Percentiles rank a stretch among this genome's conserved stretches.
phyloP scores from a whole-genome alignment of 37 sponge, comb jelly and placozoan species.

The Dysidea cf. avara region DNA sequence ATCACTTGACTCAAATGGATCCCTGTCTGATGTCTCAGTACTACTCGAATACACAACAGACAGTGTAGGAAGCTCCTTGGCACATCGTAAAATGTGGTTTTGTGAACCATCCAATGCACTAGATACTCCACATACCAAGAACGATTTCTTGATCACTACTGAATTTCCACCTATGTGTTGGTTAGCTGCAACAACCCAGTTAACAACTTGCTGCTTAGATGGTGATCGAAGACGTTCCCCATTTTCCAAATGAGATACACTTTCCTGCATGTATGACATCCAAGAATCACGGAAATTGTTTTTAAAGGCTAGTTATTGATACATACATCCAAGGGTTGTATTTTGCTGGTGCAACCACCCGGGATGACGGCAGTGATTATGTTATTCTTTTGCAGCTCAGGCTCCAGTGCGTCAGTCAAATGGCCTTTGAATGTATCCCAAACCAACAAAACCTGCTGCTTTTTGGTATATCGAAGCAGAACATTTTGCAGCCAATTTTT shows the following conservation, averaged over 20 bases:
- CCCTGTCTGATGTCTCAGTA: no score
- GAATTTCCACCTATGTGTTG: no score
- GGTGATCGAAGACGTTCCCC: not conserved
- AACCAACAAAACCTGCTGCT: slow-evolving; percentile 18
- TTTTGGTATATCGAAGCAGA: not conserved
- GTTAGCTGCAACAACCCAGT: slow-evolving; percentile 14
- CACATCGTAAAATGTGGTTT: slow-evolving; percentile 3
- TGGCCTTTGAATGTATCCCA: no score
- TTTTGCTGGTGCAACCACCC: no score
- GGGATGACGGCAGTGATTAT: not conserved
- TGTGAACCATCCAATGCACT: no score
- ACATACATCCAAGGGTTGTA: slow-evolving; percentile 27
- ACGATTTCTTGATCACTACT: no score
- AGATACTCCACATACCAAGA: no score
- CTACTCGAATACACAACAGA: no score
- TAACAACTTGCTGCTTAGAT: no score
- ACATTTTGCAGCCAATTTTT: slow-evolving; percentile 1
- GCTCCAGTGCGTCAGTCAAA: not conserved
- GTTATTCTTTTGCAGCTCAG: slow-evolving; percentile 1
- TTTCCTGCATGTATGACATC: slow-evolving; percentile 10
- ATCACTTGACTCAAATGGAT: no score
- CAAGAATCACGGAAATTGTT: not conserved
- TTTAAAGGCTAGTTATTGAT: slow-evolving; percentile 19
- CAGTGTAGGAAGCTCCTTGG: slow-evolving; percentile 1
- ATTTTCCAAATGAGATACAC: not conserved